Percentiles rank a stretch among this genome's conserved stretches.
Conservation (phyloP, 1,140 invertebrate genomes). For the Scaptodrosophila lebanonensis region DNA sequence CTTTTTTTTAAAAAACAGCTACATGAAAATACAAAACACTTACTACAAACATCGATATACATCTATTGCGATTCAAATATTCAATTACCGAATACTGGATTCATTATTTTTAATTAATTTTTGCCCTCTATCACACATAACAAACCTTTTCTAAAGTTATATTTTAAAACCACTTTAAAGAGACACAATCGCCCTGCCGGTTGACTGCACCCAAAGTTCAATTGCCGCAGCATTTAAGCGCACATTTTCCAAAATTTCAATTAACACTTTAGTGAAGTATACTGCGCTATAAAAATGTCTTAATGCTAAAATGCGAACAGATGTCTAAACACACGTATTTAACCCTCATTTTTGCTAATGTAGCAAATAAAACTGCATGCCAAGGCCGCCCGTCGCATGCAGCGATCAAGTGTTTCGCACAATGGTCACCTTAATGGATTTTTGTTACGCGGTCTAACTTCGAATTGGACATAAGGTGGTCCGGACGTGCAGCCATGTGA, state of each 20-base stretch:
- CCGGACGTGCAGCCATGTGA: conserved; percentile 7
- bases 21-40: too few relatives aligned
- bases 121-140: too few relatives aligned
- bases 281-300: conserved; percentile 37
- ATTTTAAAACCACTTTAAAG: conserved; percentile 9
- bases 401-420: too few relatives aligned
- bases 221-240: conserved; percentile 3
- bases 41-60: too few relatives aligned
- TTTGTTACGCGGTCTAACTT: conserved; percentile 68
- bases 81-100: too few relatives aligned
- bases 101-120: too few relatives aligned
- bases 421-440: conserved; percentile 69
- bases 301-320: conserved; percentile 44
- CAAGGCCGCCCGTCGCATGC: too few relatives aligned
- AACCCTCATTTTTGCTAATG: conserved; percentile 67
- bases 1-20: too few relatives aligned
- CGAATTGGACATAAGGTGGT: conserved; percentile 70
- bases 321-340: conserved; percentile 71
- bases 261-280: conserved; percentile 65
- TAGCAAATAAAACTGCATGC: conserved; percentile 61
- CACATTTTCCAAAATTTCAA: conserved; percentile 29
- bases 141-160: too few relatives aligned
- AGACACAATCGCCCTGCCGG: conserved; percentile 46
- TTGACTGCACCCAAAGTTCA: conserved; percentile 33
- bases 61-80: too few relatives aligned